Conservation (phyloP, 2,797 vertebrate genomes). For the Tamandua tetradactyla region DNA sequence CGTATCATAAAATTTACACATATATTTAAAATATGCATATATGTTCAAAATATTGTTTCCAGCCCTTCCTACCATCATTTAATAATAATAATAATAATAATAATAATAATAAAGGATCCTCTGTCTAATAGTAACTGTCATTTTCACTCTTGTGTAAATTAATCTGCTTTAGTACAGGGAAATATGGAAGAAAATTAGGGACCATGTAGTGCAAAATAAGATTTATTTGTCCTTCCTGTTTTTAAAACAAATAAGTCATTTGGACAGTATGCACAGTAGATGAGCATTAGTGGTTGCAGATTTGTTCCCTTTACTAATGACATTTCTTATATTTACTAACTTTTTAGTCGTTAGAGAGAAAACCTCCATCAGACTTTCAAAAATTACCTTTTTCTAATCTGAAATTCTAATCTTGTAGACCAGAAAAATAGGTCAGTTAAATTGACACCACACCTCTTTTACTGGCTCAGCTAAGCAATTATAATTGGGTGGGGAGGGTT, state of each 20-base stretch:
- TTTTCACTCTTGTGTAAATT: conserved; percentile 30
- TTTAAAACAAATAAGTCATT: conserved; percentile 60
- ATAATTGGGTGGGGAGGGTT: conserved; percentile 66
- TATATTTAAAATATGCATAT: not conserved
- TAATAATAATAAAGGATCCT: not conserved
- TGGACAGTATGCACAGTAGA: not conserved
- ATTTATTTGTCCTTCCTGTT: conserved; percentile 56
- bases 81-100: not conserved
- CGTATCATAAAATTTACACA: conserved; percentile 49
- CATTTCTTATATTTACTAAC: conserved; percentile 18
- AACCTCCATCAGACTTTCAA: conserved; percentile 34
- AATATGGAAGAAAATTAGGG: conserved; percentile 48
- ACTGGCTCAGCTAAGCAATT: conserved; percentile 73
- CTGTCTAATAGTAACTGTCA: not conserved
- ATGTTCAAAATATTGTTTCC: conserved; percentile 49
- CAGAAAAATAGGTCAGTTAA: conserved; percentile 75
- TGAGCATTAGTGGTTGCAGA: not conserved
- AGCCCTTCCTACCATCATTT: conserved; percentile 26
- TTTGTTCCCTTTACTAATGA: not conserved
- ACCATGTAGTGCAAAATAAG: conserved; percentile 9
- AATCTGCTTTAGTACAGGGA: conserved; percentile 31
- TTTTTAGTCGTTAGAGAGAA: conserved; percentile 44
- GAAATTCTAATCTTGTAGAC: conserved; percentile 69
- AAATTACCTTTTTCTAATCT: conserved; percentile 65
- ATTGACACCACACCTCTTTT: conserved; percentile 61